Evolutionary conservation across 2,888 invertebrate genomes (phyloP).

Genomic region (Lasioglossum morio): DNA sequence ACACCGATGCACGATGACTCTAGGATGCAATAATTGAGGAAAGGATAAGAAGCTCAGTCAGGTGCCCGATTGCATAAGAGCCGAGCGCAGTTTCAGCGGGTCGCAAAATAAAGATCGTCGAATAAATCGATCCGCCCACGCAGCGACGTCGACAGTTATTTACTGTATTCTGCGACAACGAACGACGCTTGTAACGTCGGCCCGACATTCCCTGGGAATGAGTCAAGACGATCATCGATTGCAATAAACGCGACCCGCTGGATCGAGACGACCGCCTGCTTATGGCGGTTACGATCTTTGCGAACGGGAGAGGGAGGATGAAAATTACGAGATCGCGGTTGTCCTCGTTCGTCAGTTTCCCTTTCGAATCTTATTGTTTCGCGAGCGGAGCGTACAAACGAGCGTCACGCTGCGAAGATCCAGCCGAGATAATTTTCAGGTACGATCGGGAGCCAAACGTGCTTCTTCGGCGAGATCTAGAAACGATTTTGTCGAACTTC

Average conservation of each 20-base stretch:
- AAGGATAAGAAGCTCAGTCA: neutral
- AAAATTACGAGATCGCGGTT: constrained; percentile 69
- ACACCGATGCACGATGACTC: neutral
- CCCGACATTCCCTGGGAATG: constrained; percentile 61
- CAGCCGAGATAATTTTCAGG: constrained; percentile 16
- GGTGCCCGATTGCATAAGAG: neutral
- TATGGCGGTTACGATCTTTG: constrained; percentile 59
- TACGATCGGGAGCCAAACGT: neutral
- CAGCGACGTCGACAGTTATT: neutral
- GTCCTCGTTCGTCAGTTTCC: constrained; percentile 66
- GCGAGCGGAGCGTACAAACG: constrained; percentile 44
- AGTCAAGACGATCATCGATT: constrained; percentile 67
- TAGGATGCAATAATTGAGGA: neutral
- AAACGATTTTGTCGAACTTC: neutral
- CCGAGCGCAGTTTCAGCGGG: neutral
- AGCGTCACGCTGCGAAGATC: constrained; percentile 2
- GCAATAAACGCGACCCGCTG: constrained; percentile 52
- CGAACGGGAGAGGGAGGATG: constrained; percentile 40
- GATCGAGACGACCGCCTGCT: constrained; percentile 48
- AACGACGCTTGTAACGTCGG: constrained; percentile 44
- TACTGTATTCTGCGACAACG: neutral
- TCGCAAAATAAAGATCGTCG: neutral
- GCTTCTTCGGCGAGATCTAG: neutral
- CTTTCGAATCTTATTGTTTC: constrained; percentile 63
- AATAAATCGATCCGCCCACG: neutral